Evolutionary conservation across 2,797 vertebrate species (phyloP), one percentile per base, ranked within the genome.

Genomic region (Coregonus suidteri): DNA sequence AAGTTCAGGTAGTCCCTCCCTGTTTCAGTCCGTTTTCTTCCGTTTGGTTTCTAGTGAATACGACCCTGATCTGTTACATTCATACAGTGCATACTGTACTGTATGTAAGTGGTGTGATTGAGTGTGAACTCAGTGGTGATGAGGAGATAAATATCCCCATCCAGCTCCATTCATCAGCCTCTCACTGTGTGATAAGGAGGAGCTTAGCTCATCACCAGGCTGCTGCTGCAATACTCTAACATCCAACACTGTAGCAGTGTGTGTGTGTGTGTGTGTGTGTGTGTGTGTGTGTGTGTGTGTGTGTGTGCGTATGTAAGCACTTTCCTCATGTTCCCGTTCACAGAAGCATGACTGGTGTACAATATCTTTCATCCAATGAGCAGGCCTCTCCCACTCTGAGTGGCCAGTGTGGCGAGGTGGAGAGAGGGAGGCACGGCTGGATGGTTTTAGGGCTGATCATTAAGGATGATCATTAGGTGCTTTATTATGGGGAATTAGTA

Each of bases 381-480:
- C 90, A 84, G 88, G 78, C 41, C 41, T 47, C 41, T 47, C 41
- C 41, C 11, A 13, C 41, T 41, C 37, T 41, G 37, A 47, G 41
- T 2, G 41, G 9, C 41, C 41, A 47, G 41, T 47, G 77, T 88
- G 83, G 41, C 41, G 41, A 47, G 89, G 88, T 87, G 87, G 84
- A 88, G 82, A 78, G 84, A 89, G 82, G 78, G 84, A 47, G 41
- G 82, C 76, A 74, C 80, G 88, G 88, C 90, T 65, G 86, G 85
- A 87, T 92, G 76, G 79, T 93, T 47, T 47, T 47, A 70, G 41
- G 41, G 41, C 41, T 76, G 76, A 77, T 90, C 87, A 86, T 93
- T 92, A 92, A 86, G 81, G 75, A 81, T 88, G 86, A 91, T 93
- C 91, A 93, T 93, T 92, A 91, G 88, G 87, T 87, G 88, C 84